These are phyloP conservation scores for Nycteola revayana DNA, from an alignment of 2,888 invertebrate species.

Conservation along the genomic window DNA sequence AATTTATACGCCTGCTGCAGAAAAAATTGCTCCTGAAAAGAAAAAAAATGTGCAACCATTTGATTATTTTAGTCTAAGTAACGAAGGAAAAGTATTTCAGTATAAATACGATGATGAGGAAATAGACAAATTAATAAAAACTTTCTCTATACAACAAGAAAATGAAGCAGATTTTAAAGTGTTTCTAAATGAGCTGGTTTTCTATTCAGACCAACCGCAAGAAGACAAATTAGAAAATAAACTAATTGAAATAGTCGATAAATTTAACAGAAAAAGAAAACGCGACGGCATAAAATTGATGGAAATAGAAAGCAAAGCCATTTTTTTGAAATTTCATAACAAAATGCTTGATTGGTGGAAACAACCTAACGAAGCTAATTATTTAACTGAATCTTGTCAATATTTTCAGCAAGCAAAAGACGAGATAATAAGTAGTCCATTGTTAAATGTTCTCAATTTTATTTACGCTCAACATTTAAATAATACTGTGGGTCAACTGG, in stretches of 20 bases:
- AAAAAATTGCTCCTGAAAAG: background rate
- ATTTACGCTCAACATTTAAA: background rate
- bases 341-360: conserved; percentile 2
- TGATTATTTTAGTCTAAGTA: background rate
- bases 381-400: conserved; percentile 1
- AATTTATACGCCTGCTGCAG: background rate
- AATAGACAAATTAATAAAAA: background rate
- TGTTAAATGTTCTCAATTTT: background rate
- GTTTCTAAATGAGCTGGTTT: background rate
- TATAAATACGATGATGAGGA: background rate
- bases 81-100: background rate
- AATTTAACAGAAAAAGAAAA: background rate
- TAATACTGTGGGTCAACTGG: background rate
- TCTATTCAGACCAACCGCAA: background rate
- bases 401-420: background rate
- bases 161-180: background rate
- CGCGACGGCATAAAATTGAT: background rate
- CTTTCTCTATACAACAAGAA: background rate
- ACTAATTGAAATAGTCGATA: background rate
- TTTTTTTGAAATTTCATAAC: conserved; percentile 1
- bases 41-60: background rate
- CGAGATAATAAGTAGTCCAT: background rate
- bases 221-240: background rate
- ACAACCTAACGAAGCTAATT: background rate
- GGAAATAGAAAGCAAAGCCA: background rate